These are phyloP conservation scores for Drosophila ohnishii DNA, from an alignment of 1,140 invertebrate species.

Conservation along the genomic window DNA sequence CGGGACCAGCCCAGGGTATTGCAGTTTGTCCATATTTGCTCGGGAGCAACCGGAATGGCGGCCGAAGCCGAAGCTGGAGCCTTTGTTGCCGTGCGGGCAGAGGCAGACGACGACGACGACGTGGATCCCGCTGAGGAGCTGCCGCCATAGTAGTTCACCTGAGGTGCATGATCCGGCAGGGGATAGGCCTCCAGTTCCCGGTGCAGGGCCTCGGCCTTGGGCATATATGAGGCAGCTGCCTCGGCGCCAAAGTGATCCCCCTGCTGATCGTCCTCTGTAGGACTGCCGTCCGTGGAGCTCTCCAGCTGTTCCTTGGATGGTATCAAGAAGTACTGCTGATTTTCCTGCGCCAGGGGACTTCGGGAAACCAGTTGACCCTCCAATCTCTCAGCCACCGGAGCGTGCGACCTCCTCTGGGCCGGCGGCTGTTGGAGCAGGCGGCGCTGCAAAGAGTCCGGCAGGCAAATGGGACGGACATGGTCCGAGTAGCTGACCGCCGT, in stretches of 20 bases:
- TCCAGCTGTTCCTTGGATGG: conserved; percentile 55
- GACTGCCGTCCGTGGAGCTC: conserved; percentile 28
- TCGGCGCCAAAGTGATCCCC: conserved; percentile 19
- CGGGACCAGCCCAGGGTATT: conserved; percentile 93
- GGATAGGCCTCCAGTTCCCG: conserved; percentile 68
- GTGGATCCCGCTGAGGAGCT: conserved; percentile 9
- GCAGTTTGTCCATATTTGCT: conserved; percentile 85
- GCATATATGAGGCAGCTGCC: conserved; percentile 68
- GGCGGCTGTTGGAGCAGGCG: conserved; percentile 59
- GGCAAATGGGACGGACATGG: conserved; percentile 91
- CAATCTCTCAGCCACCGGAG: conserved; percentile 72
- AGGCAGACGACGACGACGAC: conserved; percentile 4
- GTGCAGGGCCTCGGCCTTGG: conserved; percentile 71
- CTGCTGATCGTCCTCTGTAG: conserved; percentile 17
- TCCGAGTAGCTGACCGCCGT: conserved; percentile 90
- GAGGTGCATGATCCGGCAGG: conserved; percentile 68
- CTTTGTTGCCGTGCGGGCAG: conserved; percentile 38
- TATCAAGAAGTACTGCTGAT: conserved; percentile 77
- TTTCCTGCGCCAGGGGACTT: conserved; percentile 64
- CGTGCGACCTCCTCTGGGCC: conserved; percentile 64
- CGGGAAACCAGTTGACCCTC: conserved; percentile 40
- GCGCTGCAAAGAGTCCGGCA: conserved; percentile 85
- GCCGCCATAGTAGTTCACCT: conserved; percentile 68
- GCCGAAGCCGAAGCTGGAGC: conserved; percentile 12
- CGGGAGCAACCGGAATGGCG: conserved; percentile 16